Percentiles rank a stretch among this genome's conserved stretches.
These are phyloP conservation scores for Candoia aspera DNA, from an alignment of 2,113 vertebrate genomes.

Conservation along the genomic window DNA sequence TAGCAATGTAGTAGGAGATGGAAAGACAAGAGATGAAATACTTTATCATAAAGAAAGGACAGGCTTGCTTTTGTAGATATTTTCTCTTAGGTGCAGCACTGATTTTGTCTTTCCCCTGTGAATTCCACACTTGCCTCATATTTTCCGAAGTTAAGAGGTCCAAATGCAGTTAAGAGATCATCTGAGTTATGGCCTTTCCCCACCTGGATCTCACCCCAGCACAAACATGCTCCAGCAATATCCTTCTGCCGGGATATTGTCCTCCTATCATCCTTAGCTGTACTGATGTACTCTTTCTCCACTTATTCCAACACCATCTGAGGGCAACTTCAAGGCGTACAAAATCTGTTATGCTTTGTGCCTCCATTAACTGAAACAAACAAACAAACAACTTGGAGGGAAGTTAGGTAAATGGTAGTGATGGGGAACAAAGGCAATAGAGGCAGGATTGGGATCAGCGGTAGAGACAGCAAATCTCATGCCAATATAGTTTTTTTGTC, in stretches of 20 bases:
- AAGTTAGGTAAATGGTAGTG: neutral
- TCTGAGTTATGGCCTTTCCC: neutral
- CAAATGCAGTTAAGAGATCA: neutral
- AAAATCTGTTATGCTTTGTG: neutral
- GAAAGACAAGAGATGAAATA: neutral
- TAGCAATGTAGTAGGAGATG: neutral
- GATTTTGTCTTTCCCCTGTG: neutral
- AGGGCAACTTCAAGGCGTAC: neutral
- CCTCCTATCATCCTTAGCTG: neutral
- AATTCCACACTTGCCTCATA: neutral
- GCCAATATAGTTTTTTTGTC: neutral
- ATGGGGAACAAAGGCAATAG: neutral
- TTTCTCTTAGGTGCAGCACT: neutral
- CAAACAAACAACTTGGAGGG: neutral
- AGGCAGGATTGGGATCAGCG: neutral
- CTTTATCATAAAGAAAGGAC: neutral
- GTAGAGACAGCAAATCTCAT: neutral
- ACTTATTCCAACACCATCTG: neutral
- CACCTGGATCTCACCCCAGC: neutral
- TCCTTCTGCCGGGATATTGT: neutral
- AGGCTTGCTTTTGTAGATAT: neutral
- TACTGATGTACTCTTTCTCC: neutral
- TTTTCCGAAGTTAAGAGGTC: neutral
- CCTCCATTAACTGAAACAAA: neutral
- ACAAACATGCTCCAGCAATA: neutral